Percentiles rank a stretch among this genome's conserved stretches.
Conservation (phyloP, 2,797 vertebrate genomes). For the Fundulus diaphanus region DNA sequence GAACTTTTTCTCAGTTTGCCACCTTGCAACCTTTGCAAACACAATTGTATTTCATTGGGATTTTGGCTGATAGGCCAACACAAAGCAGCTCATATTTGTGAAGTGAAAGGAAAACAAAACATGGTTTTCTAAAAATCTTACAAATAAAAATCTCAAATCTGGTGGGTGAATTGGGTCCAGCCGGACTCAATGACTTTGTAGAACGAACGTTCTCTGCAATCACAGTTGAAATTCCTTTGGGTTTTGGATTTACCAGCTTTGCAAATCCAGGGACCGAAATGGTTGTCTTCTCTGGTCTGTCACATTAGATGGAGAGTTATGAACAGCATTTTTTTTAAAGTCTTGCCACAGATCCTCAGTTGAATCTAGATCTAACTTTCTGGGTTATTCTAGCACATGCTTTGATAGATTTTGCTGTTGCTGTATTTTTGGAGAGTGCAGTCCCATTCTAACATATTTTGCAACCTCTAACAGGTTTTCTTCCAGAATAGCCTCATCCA, state of each 20-base stretch:
- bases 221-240: neutral
- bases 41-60: no score
- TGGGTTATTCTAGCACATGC: neutral
- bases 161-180: neutral
- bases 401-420: neutral
- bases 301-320: neutral
- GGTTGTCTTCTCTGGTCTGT: neutral
- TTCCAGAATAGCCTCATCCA: neutral
- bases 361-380: neutral
- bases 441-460: neutral
- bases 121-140: no score
- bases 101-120: no score
- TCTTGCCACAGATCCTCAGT: neutral
- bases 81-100: no score
- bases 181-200: neutral
- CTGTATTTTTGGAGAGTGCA: neutral
- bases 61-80: no score
- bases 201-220: neutral
- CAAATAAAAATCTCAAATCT: neutral
- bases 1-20: no score
- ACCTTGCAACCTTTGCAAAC: no score
- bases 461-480: neutral
- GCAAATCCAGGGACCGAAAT: neutral
- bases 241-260: neutral
- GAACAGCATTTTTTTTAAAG: neutral